These are phyloP conservation scores for Gymnocephalus cernua DNA, from an alignment of 2,113 vertebrate genomes.

Conservation along the genomic window DNA sequence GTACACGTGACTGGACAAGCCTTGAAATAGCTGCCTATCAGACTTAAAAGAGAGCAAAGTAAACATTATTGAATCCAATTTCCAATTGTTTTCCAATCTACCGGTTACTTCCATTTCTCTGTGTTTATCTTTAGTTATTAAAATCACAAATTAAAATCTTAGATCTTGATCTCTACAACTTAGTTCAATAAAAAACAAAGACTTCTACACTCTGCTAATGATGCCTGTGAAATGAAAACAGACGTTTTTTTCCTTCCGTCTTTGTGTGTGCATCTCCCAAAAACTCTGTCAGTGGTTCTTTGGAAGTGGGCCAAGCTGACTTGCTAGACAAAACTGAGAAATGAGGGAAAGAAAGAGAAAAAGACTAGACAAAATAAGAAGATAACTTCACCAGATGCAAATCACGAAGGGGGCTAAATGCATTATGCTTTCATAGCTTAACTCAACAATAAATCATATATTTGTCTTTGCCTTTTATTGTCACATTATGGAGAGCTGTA, in stretches of 20 bases:
- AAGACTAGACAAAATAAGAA: not conserved
- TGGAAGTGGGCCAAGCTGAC: conserved; percentile 54
- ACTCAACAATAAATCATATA: conserved; percentile 26
- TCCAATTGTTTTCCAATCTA: not conserved
- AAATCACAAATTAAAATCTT: conserved; percentile 39
- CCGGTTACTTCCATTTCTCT: not conserved
- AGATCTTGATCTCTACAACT: conserved; percentile 22
- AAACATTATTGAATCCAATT: conserved; percentile 3
- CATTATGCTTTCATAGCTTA: not conserved
- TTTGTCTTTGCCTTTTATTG: conserved; percentile 10
- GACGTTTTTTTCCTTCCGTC: not conserved
- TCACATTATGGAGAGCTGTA: conserved; percentile 5
- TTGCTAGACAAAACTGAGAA: conserved; percentile 47
- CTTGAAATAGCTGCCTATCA: not conserved
- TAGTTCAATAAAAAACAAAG: not conserved
- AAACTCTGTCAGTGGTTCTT: conserved; percentile 48
- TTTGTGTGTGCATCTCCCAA: not conserved
- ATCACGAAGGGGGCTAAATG: not conserved
- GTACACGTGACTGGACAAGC: conserved; percentile 30
- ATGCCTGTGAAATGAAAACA: conserved; percentile 21
- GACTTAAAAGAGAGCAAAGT: conserved; percentile 8
- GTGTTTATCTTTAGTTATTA: conserved; percentile 11
- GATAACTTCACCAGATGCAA: conserved; percentile 26
- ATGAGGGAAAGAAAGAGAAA: conserved; percentile 10
- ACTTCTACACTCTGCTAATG: conserved; percentile 12